Base-by-base conservation (phyloP, 2,888 invertebrate genomes). In the Drosophila ustulata region DNA sequence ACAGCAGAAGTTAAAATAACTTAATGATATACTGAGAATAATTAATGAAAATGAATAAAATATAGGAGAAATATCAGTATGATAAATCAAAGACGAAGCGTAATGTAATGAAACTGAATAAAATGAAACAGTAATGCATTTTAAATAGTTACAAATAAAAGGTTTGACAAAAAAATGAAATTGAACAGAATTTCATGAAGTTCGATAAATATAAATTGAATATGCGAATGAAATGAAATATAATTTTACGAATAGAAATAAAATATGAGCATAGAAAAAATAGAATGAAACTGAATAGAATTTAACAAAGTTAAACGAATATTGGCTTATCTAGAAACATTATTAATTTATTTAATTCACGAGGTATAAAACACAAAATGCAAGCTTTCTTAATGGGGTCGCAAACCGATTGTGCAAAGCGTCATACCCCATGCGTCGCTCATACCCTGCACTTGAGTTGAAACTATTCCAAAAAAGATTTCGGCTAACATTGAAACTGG, bases 401-500 rank as follows among this genome's bases (percentile, higher is more conserved):
- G 0, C 32, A 25, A 5, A 32, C 30, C 3, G 7, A 0, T 30
- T 25, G 2, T 25, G 8, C 23, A 32, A 25, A 3, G 1, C 4
- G 7, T n/a, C 1, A 55, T 43, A 32, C 53, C 53, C 41, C 6
- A 23, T 39, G 52, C 9, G 6, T 28, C 3, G 7, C 11, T 0
- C 4, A 30, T 56, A 56, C 55, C 55, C 55, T 56, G 55, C n/a
- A 45, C 1, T 9, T 13, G 7, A 1, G 11, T 8, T 5, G 5
- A 32, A 55, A 55, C 30, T 45, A 43, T 45, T 45, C 6, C n/a
- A 32, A 9, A 18, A 30, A 34, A 53, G 46, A 25, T 39, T 53
- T 53, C 28, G 43, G 45, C 26, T 53, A 52, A 37, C 61, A 61
- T 61, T 53, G 43, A 55, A 55, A 62, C 56, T 23, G 8, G 18